Evolutionary conservation across 1,140 invertebrate species (phyloP).

Genomic region (Scaptodrosophila lebanonensis): DNA sequence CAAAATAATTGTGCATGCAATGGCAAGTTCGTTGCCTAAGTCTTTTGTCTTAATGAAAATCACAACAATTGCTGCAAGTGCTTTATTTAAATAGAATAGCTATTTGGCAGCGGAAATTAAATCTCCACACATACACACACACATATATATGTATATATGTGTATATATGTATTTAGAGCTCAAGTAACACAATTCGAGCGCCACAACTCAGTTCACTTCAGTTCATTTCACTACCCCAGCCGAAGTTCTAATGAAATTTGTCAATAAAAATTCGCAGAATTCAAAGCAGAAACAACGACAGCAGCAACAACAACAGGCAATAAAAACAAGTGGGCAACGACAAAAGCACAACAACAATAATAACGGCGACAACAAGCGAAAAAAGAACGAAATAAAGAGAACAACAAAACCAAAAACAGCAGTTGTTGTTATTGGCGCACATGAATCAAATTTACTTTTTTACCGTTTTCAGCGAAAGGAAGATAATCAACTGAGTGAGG

Average conservation of each 20-base stretch:
- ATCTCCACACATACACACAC: not conserved
- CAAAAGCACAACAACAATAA: not conserved
- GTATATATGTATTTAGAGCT: too few species aligned
- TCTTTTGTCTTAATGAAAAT: conserved; percentile 45
- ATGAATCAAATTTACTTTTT: conserved; percentile 76
- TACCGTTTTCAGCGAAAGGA: conserved; percentile 76
- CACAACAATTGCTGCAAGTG: conserved; percentile 7
- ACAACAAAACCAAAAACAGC: conserved; percentile 38
- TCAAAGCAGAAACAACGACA: conserved; percentile 30
- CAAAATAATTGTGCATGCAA: too few species aligned
- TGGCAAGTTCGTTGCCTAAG: conserved; percentile 66
- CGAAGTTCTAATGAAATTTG: conserved; percentile 73
- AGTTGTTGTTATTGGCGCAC: conserved; percentile 32
- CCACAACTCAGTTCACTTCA: conserved; percentile 50
- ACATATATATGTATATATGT: not conserved
- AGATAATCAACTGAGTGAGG: conserved; percentile 35
- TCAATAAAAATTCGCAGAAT: conserved; percentile 72
- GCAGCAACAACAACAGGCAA: conserved; percentile 22
- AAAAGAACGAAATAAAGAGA: too few species aligned
- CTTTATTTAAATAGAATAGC: conserved; percentile 11
- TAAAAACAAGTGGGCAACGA: too few species aligned
- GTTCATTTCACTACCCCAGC: conserved; percentile 44
- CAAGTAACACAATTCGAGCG: too few species aligned
- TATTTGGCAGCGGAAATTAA: conserved; percentile 4
- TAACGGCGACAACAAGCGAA: conserved; percentile 22